A percentile compares a stretch with the other conserved stretches of the same genome.
These are phyloP conservation scores for Barypeithes pellucidus DNA, from an alignment of 2,888 invertebrate genomes.

Conservation along the genomic window DNA sequence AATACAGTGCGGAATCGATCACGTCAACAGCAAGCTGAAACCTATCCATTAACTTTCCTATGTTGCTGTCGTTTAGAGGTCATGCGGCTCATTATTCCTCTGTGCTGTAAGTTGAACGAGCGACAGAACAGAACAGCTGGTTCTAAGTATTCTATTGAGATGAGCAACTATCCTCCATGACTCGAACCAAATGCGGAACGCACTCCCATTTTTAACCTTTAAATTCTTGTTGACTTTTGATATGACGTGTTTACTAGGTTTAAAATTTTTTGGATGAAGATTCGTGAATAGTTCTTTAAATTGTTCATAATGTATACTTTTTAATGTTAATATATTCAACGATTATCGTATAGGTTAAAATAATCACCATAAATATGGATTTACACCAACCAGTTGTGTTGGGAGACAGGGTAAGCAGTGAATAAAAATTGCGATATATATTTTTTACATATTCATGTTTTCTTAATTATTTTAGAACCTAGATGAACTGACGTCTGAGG, in stretches of 20 bases:
- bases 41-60: no score
- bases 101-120: no score
- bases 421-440: neutral
- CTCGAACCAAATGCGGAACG: conserved; percentile 4
- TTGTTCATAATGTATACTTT: conserved; percentile 14
- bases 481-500: conserved; percentile 83
- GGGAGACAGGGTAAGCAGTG: conserved; percentile 70
- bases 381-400: conserved; percentile 73
- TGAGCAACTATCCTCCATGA: no score
- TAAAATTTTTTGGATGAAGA: neutral
- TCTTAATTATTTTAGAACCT: conserved; percentile 75
- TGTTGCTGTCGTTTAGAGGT: no score
- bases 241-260: conserved; percentile 36
- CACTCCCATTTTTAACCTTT: conserved; percentile 2
- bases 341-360: neutral
- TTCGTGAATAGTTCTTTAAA: conserved; percentile 3
- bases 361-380: conserved; percentile 63
- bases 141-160: no score
- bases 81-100: no score
- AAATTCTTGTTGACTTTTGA: conserved; percentile 28
- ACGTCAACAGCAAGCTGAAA: no score
- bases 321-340: conserved; percentile 10
- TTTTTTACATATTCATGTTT: conserved; percentile 49
- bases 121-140: no score
- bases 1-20: no score